Evolutionary conservation across 2,888 invertebrate species (phyloP).

Genomic region (Alentia gelatinosa): DNA sequence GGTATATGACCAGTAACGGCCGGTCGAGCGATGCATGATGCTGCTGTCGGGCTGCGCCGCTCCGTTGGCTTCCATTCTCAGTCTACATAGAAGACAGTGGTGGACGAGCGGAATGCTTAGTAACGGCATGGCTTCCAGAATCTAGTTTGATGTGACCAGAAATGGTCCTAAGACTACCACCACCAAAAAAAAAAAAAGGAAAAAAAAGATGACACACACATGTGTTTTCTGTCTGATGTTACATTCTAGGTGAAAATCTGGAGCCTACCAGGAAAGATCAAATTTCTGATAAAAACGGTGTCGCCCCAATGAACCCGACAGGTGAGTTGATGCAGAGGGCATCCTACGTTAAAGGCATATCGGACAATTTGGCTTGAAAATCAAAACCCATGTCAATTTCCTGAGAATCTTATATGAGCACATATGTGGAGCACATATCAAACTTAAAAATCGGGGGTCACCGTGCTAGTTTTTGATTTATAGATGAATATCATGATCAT

Average conservation of each 20-base stretch:
- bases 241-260: slow-evolving; percentile 14
- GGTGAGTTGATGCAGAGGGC: slow-evolving; percentile 15
- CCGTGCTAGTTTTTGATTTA: too few relatives aligned
- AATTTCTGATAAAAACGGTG: slow-evolving; percentile 16
- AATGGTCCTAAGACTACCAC: too few relatives aligned
- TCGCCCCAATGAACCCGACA: not conserved
- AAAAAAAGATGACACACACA: not conserved
- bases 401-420: too few relatives aligned
- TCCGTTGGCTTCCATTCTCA: not conserved
- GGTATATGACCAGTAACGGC: too few relatives aligned
- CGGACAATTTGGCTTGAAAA: too few relatives aligned
- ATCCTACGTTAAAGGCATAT: not conserved
- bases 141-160: not conserved
- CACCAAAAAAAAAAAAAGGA: not conserved
- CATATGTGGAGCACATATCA: too few relatives aligned
- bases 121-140: not conserved
- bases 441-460: too few relatives aligned
- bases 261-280: not conserved
- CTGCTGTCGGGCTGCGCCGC: not conserved
- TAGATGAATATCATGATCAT: too few relatives aligned
- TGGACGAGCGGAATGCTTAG: not conserved
- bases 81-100: not conserved
- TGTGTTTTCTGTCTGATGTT: slow-evolving; percentile 15
- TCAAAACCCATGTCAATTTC: too few relatives aligned
- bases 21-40: not conserved